Conservation (phyloP, 1,140 invertebrate species). For the Drosophila sp. region DNA sequence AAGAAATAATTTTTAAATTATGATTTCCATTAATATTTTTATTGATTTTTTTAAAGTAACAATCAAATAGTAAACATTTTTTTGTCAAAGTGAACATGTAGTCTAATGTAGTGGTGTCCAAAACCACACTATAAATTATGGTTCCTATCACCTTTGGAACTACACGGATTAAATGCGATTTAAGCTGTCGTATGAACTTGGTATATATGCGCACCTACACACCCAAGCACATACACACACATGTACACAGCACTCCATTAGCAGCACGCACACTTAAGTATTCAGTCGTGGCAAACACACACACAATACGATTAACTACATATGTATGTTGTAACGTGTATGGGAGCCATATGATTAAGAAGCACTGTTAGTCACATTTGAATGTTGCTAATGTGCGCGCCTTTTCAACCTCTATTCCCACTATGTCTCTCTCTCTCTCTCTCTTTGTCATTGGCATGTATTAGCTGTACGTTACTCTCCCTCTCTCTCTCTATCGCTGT, state of each 20-base stretch:
- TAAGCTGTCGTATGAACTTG: neutral
- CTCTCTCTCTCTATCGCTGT: constrained; percentile 5
- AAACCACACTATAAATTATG: too few species aligned
- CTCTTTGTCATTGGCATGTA: constrained; percentile 38
- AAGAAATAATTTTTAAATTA: too few species aligned
- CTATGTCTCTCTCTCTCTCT: constrained; percentile 7
- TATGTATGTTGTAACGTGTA: neutral
- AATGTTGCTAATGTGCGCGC: neutral
- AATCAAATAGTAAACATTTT: too few species aligned
- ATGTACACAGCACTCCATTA: neutral
- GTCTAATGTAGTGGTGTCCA: too few species aligned
- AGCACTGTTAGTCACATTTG: constrained; percentile 5
- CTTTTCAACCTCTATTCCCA: neutral
- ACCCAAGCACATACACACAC: neutral
- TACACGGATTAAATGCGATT: too few species aligned
- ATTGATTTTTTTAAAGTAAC: too few species aligned
- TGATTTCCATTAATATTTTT: too few species aligned
- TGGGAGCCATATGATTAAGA: neutral
- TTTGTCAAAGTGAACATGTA: too few species aligned
- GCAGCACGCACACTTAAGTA: constrained; percentile 4
- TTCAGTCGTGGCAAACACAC: neutral
- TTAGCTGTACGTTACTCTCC: neutral
- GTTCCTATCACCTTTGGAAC: too few species aligned
- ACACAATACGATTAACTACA: neutral
- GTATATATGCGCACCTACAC: constrained; percentile 6